Base-by-base conservation (phyloP, 1,140 invertebrate genomes). In the Drosophila willistoni region DNA sequence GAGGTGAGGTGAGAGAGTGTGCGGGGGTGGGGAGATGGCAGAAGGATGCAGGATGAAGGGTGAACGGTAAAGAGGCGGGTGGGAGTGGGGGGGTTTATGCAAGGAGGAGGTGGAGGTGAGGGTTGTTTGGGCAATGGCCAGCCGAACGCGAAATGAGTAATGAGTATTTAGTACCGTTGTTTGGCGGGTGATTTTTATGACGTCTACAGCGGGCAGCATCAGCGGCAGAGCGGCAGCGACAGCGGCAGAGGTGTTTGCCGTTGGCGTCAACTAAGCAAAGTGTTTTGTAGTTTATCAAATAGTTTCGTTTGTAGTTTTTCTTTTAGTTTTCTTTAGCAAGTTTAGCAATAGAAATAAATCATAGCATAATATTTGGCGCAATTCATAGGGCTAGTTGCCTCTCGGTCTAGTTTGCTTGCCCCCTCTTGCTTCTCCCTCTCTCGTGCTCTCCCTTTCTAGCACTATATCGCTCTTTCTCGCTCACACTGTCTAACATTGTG, bases 291-390 rank as follows among this genome's bases (percentile, higher is more conserved):
- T 51, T 51, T 51, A 51, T 51, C 44, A 19, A 51, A 51, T 51
- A 51, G 44, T 51, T 51, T 51, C 19, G 17, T 29, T 29, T 29
- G 29, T 29, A 51, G 19, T 51, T 22, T 25, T 29, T 7, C 5
- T 29, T 29, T 29, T 29, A 29, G 17, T 17, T 22, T 44, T 7
- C 7, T 44, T 14, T 14, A n/a, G 7, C 17, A 5, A 14, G 6
- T 47, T 47, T 7, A 7, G n/a, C 14, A 6, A 9, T 7, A 13
- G 3, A 3, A 25, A 12, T n/a, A 76, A 80, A 81, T 71, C 65
- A 59, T 82, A 86, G 82, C 68, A 65, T 33, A 87, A 42, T 63
- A 68, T 71, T 86, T 34, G 61, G 81, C 64, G 82, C 82, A 63
- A 51, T 22, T 51, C 61, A 39, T 12, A 3, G 7, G 10, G 34